Percentiles rank a stretch among this genome's conserved stretches.
Evolutionary conservation across 2,113 vertebrate species (phyloP).

Genomic region (Cyprinodon brontotheroides): DNA sequence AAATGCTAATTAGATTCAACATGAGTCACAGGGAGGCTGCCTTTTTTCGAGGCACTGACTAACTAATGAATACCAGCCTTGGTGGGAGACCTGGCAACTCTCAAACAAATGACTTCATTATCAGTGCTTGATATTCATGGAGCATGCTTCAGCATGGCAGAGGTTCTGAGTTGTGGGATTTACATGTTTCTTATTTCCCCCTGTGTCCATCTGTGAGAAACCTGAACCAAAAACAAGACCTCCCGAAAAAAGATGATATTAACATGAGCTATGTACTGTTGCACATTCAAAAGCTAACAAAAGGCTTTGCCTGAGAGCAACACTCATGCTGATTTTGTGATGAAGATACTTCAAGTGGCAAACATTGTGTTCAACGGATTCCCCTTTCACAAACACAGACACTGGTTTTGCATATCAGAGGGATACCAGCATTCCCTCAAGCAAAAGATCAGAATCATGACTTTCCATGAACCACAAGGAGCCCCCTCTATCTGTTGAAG

Average conservation of each 20-base stretch:
- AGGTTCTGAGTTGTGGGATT: constrained; percentile 66
- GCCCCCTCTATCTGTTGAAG: constrained; percentile 30
- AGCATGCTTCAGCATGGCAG: constrained; percentile 62
- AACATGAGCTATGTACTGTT: constrained; percentile 43
- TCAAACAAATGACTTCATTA: constrained; percentile 83
- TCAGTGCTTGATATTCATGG: constrained; percentile 76
- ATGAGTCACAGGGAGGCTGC: constrained; percentile 63
- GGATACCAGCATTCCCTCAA: constrained; percentile 61
- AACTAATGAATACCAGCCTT: constrained; percentile 81
- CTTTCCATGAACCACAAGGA: constrained; percentile 56
- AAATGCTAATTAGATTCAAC: constrained; percentile 74
- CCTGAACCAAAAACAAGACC: background rate
- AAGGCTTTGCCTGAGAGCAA: constrained; percentile 67
- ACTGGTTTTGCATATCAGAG: constrained; percentile 68
- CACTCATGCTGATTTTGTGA: constrained; percentile 57
- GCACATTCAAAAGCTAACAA: constrained; percentile 65
- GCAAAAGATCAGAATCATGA: constrained; percentile 63
- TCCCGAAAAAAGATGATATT: constrained; percentile 14
- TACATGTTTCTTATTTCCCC: constrained; percentile 58
- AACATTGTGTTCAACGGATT: constrained; percentile 58
- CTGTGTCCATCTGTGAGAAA: constrained; percentile 47
- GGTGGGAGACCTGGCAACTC: constrained; percentile 77
- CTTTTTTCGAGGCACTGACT: constrained; percentile 63
- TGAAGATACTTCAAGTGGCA: constrained; percentile 57
- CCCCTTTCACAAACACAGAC: constrained; percentile 51